Conservation (phyloP, 1,140 invertebrate species). For the Aphidius gifuensis region DNA sequence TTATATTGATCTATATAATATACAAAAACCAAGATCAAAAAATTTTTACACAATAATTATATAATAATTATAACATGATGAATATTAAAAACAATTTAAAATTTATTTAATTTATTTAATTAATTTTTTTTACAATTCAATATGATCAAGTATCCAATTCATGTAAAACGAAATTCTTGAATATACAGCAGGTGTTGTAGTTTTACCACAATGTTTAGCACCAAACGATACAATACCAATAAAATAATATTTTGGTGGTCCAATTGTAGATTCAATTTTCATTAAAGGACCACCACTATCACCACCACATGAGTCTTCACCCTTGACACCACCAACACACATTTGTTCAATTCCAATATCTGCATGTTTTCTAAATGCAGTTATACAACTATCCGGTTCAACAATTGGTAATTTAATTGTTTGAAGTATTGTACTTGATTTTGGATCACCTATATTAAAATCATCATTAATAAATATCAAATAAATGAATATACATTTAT, state of each 20-base stretch:
- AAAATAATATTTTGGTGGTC: constrained; percentile 53
- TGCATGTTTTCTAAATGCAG: constrained; percentile 46
- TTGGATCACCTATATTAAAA: constrained; percentile 29
- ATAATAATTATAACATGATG: no score
- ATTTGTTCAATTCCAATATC: constrained; percentile 52
- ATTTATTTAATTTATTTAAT: no score
- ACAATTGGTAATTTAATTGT: constrained; percentile 52
- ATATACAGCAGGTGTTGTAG: constrained; percentile 57
- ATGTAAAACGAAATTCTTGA: constrained; percentile 55
- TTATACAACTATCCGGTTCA: constrained; percentile 39
- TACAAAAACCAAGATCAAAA: no score
- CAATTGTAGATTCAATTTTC: constrained; percentile 49
- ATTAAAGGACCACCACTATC: constrained; percentile 70
- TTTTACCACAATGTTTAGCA: constrained; percentile 56
- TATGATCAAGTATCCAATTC: constrained; percentile 57
- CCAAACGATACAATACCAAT: constrained; percentile 70
- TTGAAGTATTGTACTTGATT: constrained; percentile 42
- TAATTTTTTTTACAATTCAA: constrained; percentile 18
- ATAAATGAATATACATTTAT: constrained; percentile 16
- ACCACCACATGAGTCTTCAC: constrained; percentile 63
- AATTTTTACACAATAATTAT: no score
- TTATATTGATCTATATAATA: no score
- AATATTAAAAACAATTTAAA: no score
- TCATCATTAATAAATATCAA: constrained; percentile 1
- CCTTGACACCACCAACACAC: constrained; percentile 59